These are phyloP conservation scores for Baryphthengus martii DNA, from an alignment of 2,113 vertebrate genomes.

Conservation along the genomic window DNA sequence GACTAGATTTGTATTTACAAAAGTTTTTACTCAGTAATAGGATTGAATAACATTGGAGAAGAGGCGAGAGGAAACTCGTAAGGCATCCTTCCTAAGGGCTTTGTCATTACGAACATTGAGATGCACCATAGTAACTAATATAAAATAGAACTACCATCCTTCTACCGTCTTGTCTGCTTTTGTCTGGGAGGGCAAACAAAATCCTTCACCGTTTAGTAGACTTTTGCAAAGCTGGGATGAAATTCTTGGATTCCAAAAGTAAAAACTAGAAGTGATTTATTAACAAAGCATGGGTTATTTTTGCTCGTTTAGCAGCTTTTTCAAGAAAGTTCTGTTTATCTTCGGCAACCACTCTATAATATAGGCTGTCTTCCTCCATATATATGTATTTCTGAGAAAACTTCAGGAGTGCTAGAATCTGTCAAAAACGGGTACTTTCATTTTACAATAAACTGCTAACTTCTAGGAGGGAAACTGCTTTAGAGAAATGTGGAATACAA, in stretches of 20 bases:
- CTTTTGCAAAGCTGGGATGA: background rate
- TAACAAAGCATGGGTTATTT: background rate
- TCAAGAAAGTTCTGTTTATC: background rate
- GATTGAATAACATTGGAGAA: background rate
- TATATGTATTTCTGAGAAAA: background rate
- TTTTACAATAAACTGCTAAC: background rate
- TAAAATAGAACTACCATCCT: background rate
- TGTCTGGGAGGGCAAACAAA: background rate
- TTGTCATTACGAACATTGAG: background rate
- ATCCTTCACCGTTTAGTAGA: background rate
- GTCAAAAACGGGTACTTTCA: background rate
- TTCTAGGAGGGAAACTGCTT: background rate
- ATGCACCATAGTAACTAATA: background rate
- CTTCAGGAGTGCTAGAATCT: background rate
- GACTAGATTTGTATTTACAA: background rate
- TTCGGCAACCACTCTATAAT: background rate
- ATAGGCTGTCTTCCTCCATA: background rate
- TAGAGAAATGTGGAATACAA: background rate
- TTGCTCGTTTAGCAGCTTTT: conserved; percentile 22
- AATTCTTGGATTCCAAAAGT: background rate
- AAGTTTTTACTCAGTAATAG: background rate
- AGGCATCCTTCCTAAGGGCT: background rate
- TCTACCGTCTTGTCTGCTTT: background rate
- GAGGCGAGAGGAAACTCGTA: background rate
- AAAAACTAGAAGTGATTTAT: conserved; percentile 8